Evolutionary conservation across 2,113 vertebrate species (phyloP), one percentile per base, ranked within the genome.

Genomic region (Manacus vitellinus): DNA sequence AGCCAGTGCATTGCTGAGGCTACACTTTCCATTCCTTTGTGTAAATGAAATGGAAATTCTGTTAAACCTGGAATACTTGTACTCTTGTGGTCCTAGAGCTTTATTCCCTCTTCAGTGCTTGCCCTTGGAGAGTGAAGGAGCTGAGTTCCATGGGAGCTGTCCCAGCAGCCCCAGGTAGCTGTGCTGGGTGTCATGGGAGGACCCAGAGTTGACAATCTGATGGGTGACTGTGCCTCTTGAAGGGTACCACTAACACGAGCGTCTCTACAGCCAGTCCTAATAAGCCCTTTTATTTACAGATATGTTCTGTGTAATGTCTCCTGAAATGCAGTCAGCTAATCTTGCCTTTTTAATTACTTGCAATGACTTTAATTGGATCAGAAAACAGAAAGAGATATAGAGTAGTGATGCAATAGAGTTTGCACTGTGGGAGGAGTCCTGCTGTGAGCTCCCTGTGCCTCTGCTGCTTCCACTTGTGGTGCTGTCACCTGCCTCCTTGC

Each of bases 261-360:
- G 16, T 90, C 55, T 80, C 71, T 85, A 83, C 63, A 82, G n/a
- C 51, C 33, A 52, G 54, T 58, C 27, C 58, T 92, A 52, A 86
- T 79, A 94, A 80, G 33, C 61, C 55, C 28, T 72, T 95, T 96
- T 90, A 76, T 90, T 86, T 95, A 59, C 62, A 67, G 44, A 30
- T 73, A 51, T 3, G 28, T 49, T 81, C 76, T 89, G 72, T n/a
- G 37, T 73, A 82, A 71, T 92, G 73, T 93, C 82, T 94, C 66
- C 82, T 82, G 73, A 92, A 95, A 93, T 56, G 52, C 85, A 89
- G 46, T 77, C 55, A 56, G 37, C 85, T 90, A 70, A 81, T 93
- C 54, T 56, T 80, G 75, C 62, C 76, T 96, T 94, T 95, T 96
- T 83, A 95, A 71, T 94, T 94, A 88, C 77, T 79, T 92, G 52